phyloP scores from a whole-genome alignment of 1,140 invertebrate genomes.

The Mycetomoellerius zeteki region DNA sequence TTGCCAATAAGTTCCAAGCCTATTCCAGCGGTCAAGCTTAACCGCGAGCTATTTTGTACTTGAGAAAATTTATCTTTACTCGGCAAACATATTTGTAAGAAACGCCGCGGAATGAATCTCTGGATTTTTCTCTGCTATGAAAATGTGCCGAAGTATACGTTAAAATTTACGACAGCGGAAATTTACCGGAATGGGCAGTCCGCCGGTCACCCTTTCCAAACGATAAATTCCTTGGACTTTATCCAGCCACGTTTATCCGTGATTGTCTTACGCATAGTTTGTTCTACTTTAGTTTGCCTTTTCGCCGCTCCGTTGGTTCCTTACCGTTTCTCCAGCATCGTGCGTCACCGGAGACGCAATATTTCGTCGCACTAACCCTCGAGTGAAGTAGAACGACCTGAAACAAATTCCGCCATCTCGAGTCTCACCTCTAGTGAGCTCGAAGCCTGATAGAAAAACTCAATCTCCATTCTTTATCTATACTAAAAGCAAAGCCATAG shows the following conservation, averaged over 20 bases:
- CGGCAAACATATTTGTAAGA: conserved; percentile 26
- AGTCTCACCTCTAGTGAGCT: not conserved
- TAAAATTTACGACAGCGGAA: conserved; percentile 70
- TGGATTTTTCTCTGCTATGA: conserved; percentile 65
- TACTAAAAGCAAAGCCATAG: not conserved
- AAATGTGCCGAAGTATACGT: conserved; percentile 70
- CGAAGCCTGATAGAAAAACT: conserved; percentile 11
- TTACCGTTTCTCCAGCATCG: conserved; percentile 15
- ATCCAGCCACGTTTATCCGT: conserved; percentile 75
- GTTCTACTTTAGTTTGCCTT: conserved; percentile 55
- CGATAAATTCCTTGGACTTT: conserved; percentile 77
- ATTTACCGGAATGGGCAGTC: conserved; percentile 59
- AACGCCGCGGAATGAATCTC: conserved; percentile 31
- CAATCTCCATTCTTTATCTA: conserved; percentile 4
- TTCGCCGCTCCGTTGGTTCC: conserved; percentile 39
- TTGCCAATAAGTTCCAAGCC: conserved; percentile 37
- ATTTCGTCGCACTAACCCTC: conserved; percentile 51
- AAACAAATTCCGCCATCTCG: conserved; percentile 44
- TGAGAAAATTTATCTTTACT: conserved; percentile 36
- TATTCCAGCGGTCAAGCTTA: conserved; percentile 38
- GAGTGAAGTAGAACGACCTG: conserved; percentile 46
- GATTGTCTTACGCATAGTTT: conserved; percentile 74
- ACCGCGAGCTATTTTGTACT: conserved; percentile 27
- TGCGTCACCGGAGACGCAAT: conserved; percentile 45
- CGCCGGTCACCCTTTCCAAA: conserved; percentile 65